These are phyloP conservation scores for Piaya cayana DNA, from an alignment of 2,113 vertebrate genomes.

Conservation along the genomic window DNA sequence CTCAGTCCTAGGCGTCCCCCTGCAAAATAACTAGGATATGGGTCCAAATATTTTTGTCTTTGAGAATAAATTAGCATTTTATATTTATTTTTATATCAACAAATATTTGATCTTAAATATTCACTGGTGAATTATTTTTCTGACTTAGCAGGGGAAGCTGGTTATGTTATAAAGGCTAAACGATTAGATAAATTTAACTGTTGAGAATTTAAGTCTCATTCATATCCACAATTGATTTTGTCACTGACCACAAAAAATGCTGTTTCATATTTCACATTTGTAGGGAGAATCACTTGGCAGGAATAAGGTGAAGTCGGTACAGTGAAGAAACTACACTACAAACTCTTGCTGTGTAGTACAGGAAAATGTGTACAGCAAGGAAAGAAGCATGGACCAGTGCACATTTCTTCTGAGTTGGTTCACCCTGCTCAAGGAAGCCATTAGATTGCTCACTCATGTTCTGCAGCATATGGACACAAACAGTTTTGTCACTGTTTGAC, in stretches of 20 bases:
- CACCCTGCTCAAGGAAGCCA: background rate
- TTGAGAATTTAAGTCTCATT: background rate
- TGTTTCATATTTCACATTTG: background rate
- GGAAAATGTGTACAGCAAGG: background rate
- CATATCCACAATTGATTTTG: background rate
- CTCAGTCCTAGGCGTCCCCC: too few relatives aligned
- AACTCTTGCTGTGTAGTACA: background rate
- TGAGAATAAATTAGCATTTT: background rate
- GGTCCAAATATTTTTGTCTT: background rate
- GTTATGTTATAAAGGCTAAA: background rate
- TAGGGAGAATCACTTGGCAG: background rate
- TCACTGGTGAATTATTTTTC: background rate
- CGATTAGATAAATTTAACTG: background rate
- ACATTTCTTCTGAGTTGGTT: background rate
- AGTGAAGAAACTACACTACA: background rate
- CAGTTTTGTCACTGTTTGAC: constrained; percentile 28
- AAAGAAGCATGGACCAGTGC: background rate
- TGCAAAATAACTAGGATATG: background rate
- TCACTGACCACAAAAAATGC: background rate
- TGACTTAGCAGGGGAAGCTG: background rate
- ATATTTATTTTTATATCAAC: too few relatives aligned
- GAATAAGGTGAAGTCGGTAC: background rate
- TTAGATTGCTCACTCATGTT: background rate
- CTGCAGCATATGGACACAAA: constrained; percentile 52
- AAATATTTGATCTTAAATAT: too few relatives aligned